These are phyloP conservation scores for Helicoverpa armigera DNA, from an alignment of 1,140 invertebrate species.

Conservation along the genomic window DNA sequence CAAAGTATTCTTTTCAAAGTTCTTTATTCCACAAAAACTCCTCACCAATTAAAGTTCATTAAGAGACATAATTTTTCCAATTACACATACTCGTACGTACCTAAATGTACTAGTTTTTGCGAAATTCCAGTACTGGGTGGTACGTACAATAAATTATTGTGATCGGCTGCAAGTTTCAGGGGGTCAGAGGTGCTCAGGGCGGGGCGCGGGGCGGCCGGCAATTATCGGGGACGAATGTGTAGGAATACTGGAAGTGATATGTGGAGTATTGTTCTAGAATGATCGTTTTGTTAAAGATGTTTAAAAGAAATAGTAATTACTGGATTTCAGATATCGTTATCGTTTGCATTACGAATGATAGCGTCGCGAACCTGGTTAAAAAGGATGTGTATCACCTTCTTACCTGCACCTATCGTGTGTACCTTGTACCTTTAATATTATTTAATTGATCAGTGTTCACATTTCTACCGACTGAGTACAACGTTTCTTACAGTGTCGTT, in stretches of 20 bases:
- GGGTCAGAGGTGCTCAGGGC: slow-evolving; percentile 81
- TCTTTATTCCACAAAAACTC: no score
- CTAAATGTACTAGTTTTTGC: slow-evolving; percentile 47
- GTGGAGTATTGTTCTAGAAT: not conserved
- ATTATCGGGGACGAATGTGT: slow-evolving; percentile 72
- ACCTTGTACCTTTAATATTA: no score
- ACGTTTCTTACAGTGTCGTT: no score
- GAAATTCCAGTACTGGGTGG: slow-evolving; percentile 47
- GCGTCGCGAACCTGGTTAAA: no score
- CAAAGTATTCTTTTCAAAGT: no score
- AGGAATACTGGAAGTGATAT: slow-evolving; percentile 52
- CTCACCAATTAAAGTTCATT: not conserved
- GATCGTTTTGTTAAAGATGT: no score
- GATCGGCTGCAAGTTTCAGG: slow-evolving; percentile 85
- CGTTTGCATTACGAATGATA: no score
- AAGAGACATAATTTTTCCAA: slow-evolving; percentile 6
- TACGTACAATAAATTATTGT: slow-evolving; percentile 81
- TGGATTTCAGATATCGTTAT: no score
- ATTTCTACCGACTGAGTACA: no score
- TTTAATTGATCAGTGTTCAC: no score
- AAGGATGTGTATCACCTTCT: no score
- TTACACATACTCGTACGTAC: not conserved
- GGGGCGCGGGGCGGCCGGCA: slow-evolving; percentile 74
- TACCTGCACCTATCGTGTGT: no score
- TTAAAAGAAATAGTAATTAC: not conserved